Percentiles rank a stretch among this genome's conserved stretches.
Conservation (phyloP, 2,797 vertebrate species). For the Sorex maritimensis region DNA sequence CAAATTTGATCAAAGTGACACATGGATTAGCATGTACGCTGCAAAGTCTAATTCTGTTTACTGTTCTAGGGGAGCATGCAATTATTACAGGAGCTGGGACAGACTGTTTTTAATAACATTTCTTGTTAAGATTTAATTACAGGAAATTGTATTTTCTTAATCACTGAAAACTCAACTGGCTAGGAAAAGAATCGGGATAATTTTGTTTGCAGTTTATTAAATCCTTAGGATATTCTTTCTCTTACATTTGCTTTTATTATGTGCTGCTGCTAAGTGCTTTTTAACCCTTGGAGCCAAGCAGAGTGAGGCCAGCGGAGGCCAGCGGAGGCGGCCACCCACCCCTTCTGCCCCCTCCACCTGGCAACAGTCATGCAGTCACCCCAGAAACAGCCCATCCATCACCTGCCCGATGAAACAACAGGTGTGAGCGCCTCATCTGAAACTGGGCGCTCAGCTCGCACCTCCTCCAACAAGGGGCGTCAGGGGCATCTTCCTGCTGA, state of each 20-base stretch:
- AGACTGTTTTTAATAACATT: constrained; percentile 93
- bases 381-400: neutral
- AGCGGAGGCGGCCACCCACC: no score
- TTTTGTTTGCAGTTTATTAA: constrained; percentile 93
- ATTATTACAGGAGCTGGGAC: constrained; percentile 92
- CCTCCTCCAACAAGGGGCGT: neutral
- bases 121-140: constrained; percentile 94
- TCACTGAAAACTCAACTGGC: constrained; percentile 93
- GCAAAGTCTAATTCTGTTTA: constrained; percentile 93
- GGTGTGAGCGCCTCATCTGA: neutral
- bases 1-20: constrained; percentile 92
- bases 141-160: constrained; percentile 94
- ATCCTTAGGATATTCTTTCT: constrained; percentile 92
- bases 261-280: constrained; percentile 89
- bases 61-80: constrained; percentile 91
- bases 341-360: neutral
- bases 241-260: constrained; percentile 90
- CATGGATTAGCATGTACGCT: constrained; percentile 90
- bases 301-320: constrained; percentile 19
- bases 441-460: neutral
- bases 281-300: constrained; percentile 87
- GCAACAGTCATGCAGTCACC: neutral
- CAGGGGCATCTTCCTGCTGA: neutral
- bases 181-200: constrained; percentile 91
- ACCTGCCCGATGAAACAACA: neutral